Evolutionary conservation across 2,888 invertebrate genomes (phyloP).

Genomic region (Ceraclea dissimilis): DNA sequence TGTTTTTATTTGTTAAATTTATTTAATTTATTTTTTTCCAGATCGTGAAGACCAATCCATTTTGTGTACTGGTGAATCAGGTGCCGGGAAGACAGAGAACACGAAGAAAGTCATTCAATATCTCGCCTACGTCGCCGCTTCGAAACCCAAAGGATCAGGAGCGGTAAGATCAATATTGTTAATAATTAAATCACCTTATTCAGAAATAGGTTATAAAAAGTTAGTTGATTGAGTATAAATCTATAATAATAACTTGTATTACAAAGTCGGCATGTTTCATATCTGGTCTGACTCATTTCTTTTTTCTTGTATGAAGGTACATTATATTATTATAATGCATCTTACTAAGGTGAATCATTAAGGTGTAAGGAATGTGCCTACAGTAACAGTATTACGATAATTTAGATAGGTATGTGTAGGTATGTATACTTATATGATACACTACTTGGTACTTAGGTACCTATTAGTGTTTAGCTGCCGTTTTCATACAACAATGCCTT

Average conservation of each 20-base stretch:
- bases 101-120: conserved; percentile 99
- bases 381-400: too few relatives aligned
- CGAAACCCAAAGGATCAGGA: conserved; percentile 85
- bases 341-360: background rate
- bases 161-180: conserved; percentile 53
- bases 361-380: too few relatives aligned
- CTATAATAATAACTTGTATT: too few relatives aligned
- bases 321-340: background rate
- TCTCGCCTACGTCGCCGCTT: conserved; percentile 97
- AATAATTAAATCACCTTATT: too few relatives aligned
- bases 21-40: too few relatives aligned
- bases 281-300: background rate
- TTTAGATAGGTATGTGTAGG: too few relatives aligned
- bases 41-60: conserved; percentile 99
- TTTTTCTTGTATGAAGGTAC: background rate
- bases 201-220: too few relatives aligned
- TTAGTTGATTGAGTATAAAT: too few relatives aligned
- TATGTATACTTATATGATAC: too few relatives aligned
- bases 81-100: conserved; percentile 99
- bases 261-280: background rate
- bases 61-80: conserved; percentile 99
- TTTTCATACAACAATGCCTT: background rate
- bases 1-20: too few relatives aligned
- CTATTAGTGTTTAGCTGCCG: background rate
- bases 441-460: background rate